Conservation (phyloP, 1,140 invertebrate genomes). For the Drosophila seguyi region DNA sequence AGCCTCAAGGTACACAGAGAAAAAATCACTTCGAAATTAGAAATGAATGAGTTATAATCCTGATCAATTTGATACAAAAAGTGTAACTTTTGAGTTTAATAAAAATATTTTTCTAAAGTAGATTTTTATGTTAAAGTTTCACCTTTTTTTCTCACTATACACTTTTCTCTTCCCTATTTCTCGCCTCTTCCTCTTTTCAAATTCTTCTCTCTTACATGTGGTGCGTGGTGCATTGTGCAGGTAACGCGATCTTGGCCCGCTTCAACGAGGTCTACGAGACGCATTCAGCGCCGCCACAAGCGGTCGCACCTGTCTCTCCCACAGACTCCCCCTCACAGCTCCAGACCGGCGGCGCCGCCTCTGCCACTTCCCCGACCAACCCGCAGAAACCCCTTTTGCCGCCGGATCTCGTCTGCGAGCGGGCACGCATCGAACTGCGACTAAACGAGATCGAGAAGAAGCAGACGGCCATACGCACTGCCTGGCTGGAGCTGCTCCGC, state of each 20-base stretch:
- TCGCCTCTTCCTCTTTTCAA: constrained; percentile 15
- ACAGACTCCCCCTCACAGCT: constrained; percentile 10
- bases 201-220: constrained; percentile 16
- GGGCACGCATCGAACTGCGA: constrained; percentile 86
- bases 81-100: fast-evolving
- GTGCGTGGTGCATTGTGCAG: constrained; percentile 40
- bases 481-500: constrained; percentile 87
- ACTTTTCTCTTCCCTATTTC: constrained; percentile 18
- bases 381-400: constrained; percentile 79
- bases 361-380: constrained; percentile 1
- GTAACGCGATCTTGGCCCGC: constrained; percentile 82
- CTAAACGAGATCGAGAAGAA: constrained; percentile 88
- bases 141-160: constrained; percentile 3
- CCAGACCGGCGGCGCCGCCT: constrained; percentile 1
- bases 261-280: constrained; percentile 80
- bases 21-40: constrained; percentile 13
- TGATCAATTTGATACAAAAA: not conserved
- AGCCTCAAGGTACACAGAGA: constrained; percentile 6
- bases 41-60: constrained; percentile 18
- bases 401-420: constrained; percentile 88
- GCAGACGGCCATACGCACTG: constrained; percentile 87
- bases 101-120: not conserved
- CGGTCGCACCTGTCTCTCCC: constrained; percentile 55
- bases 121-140: no score
- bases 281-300: constrained; percentile 51